phyloP scores from a whole-genome alignment of 2,797 vertebrate genomes.

The Halcyon smyrnensis region DNA sequence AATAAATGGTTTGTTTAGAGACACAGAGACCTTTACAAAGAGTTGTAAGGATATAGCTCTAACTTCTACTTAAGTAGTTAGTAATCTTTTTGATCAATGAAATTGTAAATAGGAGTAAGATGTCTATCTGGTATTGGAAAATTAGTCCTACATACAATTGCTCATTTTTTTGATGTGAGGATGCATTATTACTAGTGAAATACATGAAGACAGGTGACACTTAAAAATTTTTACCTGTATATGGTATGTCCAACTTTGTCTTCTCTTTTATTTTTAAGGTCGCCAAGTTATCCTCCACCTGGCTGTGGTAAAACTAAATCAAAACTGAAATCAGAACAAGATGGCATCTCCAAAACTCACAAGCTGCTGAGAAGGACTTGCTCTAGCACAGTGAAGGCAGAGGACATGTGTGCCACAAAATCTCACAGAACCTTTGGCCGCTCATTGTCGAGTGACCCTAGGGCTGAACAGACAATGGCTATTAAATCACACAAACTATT shows the following conservation, averaged over 20 bases:
- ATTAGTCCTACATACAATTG: not conserved
- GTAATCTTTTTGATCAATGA: not conserved
- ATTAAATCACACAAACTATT: conserved; percentile 87
- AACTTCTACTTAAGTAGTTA: not conserved
- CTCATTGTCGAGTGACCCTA: conserved; percentile 84
- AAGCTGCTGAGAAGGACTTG: conserved; percentile 87
- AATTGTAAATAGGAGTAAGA: not conserved
- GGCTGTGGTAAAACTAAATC: conserved; percentile 90
- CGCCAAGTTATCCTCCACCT: conserved; percentile 91
- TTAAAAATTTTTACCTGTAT: not conserved
- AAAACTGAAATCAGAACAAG: conserved; percentile 88
- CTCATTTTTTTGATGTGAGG: not conserved
- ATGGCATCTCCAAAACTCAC: conserved; percentile 88
- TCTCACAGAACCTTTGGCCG: conserved; percentile 86
- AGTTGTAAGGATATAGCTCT: not conserved
- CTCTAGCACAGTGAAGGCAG: conserved; percentile 83
- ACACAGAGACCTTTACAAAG: not conserved
- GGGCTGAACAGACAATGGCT: conserved; percentile 81
- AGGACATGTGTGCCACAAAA: conserved; percentile 83
- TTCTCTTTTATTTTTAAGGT: conserved; percentile 76
- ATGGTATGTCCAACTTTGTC: not conserved
- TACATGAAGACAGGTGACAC: not conserved
- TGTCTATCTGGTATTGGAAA: not conserved
- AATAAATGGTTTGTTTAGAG: not conserved
- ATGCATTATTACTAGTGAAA: not conserved